These are phyloP conservation scores for Dipodomys spectabilis DNA, from an alignment of 2,113 vertebrate genomes.

Conservation along the genomic window DNA sequence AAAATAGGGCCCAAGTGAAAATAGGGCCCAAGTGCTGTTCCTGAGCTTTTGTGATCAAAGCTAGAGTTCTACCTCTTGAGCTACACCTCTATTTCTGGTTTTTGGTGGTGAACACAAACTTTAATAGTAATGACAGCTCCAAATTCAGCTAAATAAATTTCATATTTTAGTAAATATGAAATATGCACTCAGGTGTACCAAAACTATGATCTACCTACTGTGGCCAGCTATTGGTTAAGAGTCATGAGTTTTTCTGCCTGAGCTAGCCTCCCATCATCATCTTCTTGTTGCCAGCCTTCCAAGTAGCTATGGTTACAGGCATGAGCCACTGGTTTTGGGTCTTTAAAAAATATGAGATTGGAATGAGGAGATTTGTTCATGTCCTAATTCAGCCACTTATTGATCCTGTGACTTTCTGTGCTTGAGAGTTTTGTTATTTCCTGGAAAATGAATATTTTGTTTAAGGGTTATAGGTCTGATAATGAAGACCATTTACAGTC, in stretches of 20 bases:
- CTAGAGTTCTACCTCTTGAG: too few relatives aligned
- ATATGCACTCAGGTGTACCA: not conserved
- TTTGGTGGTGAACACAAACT: not conserved
- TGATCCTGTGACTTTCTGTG: not conserved
- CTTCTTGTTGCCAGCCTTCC: too few relatives aligned
- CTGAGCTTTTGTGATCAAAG: too few relatives aligned
- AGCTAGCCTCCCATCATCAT: too few relatives aligned
- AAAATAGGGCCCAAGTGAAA: too few relatives aligned
- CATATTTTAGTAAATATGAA: not conserved
- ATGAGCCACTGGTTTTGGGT: too few relatives aligned
- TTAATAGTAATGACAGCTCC: not conserved
- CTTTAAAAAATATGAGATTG: not conserved
- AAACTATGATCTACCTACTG: too few relatives aligned
- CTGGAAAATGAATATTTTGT: not conserved
- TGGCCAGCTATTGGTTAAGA: too few relatives aligned
- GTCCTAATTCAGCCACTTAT: not conserved
- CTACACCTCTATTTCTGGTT: too few relatives aligned
- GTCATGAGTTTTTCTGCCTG: too few relatives aligned
- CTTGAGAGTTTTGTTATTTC: constrained; percentile 27
- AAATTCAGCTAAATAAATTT: not conserved
- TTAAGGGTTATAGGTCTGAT: not conserved
- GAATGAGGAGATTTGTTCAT: constrained; percentile 9
- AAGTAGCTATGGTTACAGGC: too few relatives aligned
- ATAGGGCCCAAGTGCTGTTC: too few relatives aligned
- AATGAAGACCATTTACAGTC: not conserved